A percentile compares a stretch with the other conserved stretches of the same genome.
Conservation (phyloP, 2,113 vertebrate genomes). For the Pachycephala philippinensis region DNA sequence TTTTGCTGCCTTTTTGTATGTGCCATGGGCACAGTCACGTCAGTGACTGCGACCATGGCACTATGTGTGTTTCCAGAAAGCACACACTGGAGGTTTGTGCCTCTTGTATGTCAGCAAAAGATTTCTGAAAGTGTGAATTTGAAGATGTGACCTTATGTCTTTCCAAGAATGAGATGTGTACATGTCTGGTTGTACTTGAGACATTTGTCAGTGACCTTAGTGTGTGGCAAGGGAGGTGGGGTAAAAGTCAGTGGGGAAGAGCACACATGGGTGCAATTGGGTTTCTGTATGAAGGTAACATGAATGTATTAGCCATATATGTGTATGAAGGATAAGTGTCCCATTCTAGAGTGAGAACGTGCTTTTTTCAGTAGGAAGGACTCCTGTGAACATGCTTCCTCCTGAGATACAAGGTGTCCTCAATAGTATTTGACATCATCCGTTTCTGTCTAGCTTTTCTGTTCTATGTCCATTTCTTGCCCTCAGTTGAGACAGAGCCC, state of each 20-base stretch:
- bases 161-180: neutral
- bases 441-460: neutral
- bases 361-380: neutral
- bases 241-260: neutral
- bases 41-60: neutral
- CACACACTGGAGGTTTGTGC: neutral
- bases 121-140: fast-evolving
- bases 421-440: neutral
- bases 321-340: neutral
- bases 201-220: neutral
- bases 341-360: neutral
- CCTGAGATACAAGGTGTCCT: neutral
- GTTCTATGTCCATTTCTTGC: neutral
- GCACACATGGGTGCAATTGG: neutral
- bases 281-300: neutral
- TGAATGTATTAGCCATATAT: neutral
- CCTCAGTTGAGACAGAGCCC: neutral
- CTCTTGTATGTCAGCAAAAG: neutral
- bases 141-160: neutral
- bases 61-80: neutral
- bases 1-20: neutral
- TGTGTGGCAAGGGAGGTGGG: neutral
- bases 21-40: neutral
- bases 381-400: neutral
- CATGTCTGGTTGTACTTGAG: neutral